These are phyloP conservation scores for Limenitis camilla DNA, from an alignment of 2,888 invertebrate genomes.

Conservation along the genomic window DNA sequence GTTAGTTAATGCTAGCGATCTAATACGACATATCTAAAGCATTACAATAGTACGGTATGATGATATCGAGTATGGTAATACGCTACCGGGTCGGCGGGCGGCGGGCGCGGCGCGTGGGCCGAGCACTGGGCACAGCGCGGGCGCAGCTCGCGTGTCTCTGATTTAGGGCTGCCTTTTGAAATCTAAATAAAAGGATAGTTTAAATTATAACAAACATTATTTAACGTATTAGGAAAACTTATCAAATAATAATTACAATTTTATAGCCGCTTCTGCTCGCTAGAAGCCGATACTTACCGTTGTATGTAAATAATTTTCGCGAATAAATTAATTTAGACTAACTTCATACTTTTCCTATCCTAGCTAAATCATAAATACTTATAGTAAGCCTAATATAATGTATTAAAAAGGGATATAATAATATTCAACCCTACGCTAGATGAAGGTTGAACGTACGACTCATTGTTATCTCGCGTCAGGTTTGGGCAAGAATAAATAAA, in stretches of 20 bases:
- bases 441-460: slow-evolving; percentile 57
- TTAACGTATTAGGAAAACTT: no score
- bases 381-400: no score
- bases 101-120: slow-evolving; percentile 26
- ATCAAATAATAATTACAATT: no score
- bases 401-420: not conserved
- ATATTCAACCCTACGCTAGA: slow-evolving; percentile 30
- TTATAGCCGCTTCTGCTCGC: no score
- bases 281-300: no score
- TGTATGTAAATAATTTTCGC: no score
- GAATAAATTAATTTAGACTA: no score
- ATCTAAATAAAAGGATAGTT: no score
- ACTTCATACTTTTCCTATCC: no score
- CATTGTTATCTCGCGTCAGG: slow-evolving; percentile 66
- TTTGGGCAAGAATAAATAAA: slow-evolving; percentile 68
- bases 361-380: no score
- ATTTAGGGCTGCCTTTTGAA: slow-evolving; percentile 27
- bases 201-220: no score
- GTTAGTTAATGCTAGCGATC: slow-evolving; percentile 1
- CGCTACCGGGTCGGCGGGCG: slow-evolving; percentile 19
- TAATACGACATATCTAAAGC: slow-evolving; percentile 17
- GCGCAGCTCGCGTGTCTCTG: slow-evolving; percentile 30
- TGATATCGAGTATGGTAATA: slow-evolving; percentile 32
- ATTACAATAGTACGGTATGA: slow-evolving; percentile 26
- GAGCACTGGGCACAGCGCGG: slow-evolving; percentile 31